These are phyloP conservation scores for Periophthalmodon schlosseri DNA, from an alignment of 2,113 vertebrate species.

Conservation along the genomic window DNA sequence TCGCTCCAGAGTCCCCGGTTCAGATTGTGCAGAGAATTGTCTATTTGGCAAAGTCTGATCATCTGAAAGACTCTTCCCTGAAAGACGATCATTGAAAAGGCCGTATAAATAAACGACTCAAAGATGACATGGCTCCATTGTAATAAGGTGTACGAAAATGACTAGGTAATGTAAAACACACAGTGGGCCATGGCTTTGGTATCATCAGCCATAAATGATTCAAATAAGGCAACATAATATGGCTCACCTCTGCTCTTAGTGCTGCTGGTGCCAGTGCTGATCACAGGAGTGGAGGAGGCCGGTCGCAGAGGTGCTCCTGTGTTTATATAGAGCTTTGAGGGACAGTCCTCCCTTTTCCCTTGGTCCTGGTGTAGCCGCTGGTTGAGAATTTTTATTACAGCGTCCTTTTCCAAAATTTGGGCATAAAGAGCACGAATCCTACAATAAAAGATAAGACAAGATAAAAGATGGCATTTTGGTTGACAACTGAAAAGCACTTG, in stretches of 20 bases:
- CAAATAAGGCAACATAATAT: slow-evolving; percentile 6
- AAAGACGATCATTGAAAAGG: slow-evolving; percentile 30
- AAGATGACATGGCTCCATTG: not conserved
- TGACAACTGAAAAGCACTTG: not conserved
- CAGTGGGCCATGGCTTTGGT: not conserved
- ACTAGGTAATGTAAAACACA: not conserved
- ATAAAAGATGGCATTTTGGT: not conserved
- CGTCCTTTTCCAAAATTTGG: slow-evolving; percentile 96
- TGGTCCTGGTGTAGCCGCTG: slow-evolving; percentile 90
- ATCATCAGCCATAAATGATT: slow-evolving; percentile 1
- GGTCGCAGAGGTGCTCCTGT: slow-evolving; percentile 75
- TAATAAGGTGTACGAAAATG: not conserved
- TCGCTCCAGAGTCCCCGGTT: slow-evolving; percentile 71
- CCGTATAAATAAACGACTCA: not conserved
- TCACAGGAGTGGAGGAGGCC: slow-evolving; percentile 88
- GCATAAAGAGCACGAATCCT: slow-evolving; percentile 93
- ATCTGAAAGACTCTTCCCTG: slow-evolving; percentile 78
- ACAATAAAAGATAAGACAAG: not conserved
- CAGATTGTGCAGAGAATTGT: slow-evolving; percentile 64
- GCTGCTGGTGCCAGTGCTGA: slow-evolving; percentile 62
- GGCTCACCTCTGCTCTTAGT: slow-evolving; percentile 67
- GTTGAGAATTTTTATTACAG: slow-evolving; percentile 93
- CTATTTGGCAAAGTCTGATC: slow-evolving; percentile 68
- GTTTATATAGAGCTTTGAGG: slow-evolving; percentile 44
- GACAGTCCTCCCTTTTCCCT: slow-evolving; percentile 68